Evolutionary conservation across 2,888 invertebrate genomes (phyloP), one percentile per base, ranked within the genome.

Genomic region (Teinopalpus imperialis): DNA sequence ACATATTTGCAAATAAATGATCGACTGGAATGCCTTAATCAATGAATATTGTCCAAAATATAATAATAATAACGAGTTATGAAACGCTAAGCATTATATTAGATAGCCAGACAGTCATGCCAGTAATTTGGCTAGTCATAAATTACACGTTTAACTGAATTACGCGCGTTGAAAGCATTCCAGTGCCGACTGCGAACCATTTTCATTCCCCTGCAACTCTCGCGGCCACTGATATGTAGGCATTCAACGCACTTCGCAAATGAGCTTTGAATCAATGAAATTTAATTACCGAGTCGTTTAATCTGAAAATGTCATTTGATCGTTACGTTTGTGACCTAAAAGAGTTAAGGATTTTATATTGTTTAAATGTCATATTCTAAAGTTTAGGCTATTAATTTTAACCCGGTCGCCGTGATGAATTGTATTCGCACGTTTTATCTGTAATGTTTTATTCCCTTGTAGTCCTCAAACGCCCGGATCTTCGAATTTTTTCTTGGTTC

Each of bases 131-230:
- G 70, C 65, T 63, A 79, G 77, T 78, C 83, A 80, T 88, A 89
- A 86, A 89, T 89, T 82, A 85, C 79, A 70, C 81, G 83, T 85
- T 86, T 81, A 87, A 88, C 85, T 87, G 85, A 85, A 89, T 88
- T 89, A 89, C 85, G 73, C 70, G 70, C 72, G 76, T 69, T 78
- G 80, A 82, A 82, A 86, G 83, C 86, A 81, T 87, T 83, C 80
- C 81, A 65, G 66, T 66, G 69, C 69, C 70, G 74, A 74, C 77
- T 73, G 68, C 66, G 66, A 62, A 67, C 74, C 69, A 72, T 73
- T 73, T 69, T 65, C 74, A 72, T 75, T 70, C 59, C 65, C 66
- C 55, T 59, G 65, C 63, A 66, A 62, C 64, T 66, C 69, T 63
- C 62, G 52, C 60, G 61, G 57, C 66, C 71, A 63, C 71, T 70